Evolutionary conservation across 2,888 invertebrate genomes (phyloP), one percentile per base, ranked within the genome.

Genomic region (Ichneumoninae sp.): DNA sequence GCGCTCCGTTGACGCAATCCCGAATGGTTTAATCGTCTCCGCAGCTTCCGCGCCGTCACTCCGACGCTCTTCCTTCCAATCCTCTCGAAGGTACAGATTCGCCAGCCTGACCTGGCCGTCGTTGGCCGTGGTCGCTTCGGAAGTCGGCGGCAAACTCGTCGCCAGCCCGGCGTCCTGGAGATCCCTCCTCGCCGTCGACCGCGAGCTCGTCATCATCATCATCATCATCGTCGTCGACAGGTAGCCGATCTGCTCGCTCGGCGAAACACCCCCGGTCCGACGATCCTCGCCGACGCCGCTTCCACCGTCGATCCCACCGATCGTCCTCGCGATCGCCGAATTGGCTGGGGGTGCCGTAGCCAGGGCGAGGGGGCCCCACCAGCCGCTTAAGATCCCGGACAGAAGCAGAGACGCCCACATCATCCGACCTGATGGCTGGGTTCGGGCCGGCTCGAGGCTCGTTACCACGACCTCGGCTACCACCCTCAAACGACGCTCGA

Each of bases 331-430:
- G 47, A 85, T 80, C 47, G 73, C 78, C 77, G 76, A 82, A 87
- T 89, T 90, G 89, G 90, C 91, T 89, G 92, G 91, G 89, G 92
- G 91, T 89, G 92, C 90, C 87, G 90, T 89, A 87, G 91, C 89
- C 83, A 90, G 88, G 86, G 90, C 91, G 84, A 92, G 87, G 87
- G 91, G 91, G 90, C 92, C 93, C 91, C 92, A 92, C 91, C 93
- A 93, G 92, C 93, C 93, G 91, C 92, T 91, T 88, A 93, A 90
- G 89, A 93, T 89, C 88, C 93, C 93, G 89, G 91, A 91, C 89
- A 93, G 91, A 89, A 93, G 90, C 89, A 93, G 90, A 90, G 89
- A 91, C 91, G 92, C 92, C 93, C 93, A 92, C 92, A 93, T 93
- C 90, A 91, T 92, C 93, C 92, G 90, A 90, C 88, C 89, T 91